A percentile compares a stretch with the other conserved stretches of the same genome.
Conservation (phyloP, 2,888 invertebrate species). For the Malachius bipustulatus region DNA sequence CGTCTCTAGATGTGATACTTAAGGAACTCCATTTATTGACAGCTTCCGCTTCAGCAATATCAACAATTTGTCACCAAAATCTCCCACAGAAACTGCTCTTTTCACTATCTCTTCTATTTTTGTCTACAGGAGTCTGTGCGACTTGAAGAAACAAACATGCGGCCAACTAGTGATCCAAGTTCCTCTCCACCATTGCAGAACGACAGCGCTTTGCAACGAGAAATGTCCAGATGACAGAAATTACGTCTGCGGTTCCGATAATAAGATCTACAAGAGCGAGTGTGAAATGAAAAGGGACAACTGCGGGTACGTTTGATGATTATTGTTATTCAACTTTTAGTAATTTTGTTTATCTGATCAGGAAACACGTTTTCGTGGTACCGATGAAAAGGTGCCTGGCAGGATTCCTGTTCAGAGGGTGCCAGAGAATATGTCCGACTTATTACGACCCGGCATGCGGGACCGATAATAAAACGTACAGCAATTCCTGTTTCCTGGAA, state of each 20-base stretch:
- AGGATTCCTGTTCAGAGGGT: constrained; percentile 76
- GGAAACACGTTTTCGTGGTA: constrained; percentile 84
- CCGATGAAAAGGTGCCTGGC: constrained; percentile 77
- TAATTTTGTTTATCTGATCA: constrained; percentile 35
- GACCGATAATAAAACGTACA: constrained; percentile 85
- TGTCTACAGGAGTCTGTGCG: constrained; percentile 59
- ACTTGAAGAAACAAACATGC: constrained; percentile 71
- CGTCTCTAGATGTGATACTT: too few species aligned
- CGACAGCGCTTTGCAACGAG: constrained; percentile 72
- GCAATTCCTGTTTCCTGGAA: constrained; percentile 83
- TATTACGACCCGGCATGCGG: constrained; percentile 88
- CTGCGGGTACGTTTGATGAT: constrained; percentile 53
- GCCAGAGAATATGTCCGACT: constrained; percentile 74
- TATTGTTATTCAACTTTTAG: not conserved
- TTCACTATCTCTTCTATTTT: too few species aligned
- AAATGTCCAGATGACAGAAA: constrained; percentile 58
- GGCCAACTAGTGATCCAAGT: constrained; percentile 77
- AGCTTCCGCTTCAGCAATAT: too few species aligned
- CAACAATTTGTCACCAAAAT: too few species aligned
- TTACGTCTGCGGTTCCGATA: constrained; percentile 83
- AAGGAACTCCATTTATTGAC: too few species aligned
- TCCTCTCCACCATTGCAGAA: constrained; percentile 70
- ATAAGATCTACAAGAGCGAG: constrained; percentile 79
- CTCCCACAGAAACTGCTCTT: too few species aligned
- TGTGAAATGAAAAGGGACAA: constrained; percentile 86